Conservation (phyloP, 2,888 invertebrate species). For the Drosophila prolongata region DNA sequence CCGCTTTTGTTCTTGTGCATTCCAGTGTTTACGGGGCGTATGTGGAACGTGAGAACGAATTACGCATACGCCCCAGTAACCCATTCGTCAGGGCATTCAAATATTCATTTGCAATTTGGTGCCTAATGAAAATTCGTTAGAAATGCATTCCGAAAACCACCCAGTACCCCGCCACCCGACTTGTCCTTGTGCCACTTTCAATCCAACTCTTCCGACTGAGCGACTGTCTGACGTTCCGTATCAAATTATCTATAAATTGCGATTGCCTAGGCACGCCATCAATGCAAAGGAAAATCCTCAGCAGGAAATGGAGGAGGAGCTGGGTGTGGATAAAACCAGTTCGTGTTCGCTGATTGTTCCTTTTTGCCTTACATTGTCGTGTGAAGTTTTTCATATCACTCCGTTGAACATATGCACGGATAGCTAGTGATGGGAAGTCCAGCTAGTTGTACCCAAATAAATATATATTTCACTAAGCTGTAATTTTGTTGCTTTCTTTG, state of each 20-base stretch:
- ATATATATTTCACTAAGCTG: background rate
- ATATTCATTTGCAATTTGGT: conserved; percentile 59
- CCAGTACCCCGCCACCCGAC: conserved; percentile 44
- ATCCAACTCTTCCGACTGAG: conserved; percentile 33
- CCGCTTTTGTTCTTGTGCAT: conserved; percentile 41
- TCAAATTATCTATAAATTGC: conserved; percentile 76
- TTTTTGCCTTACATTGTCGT: conserved; percentile 48
- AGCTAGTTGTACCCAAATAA: conserved; percentile 3
- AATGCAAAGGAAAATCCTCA: conserved; percentile 43
- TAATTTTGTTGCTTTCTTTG: too few relatives aligned
- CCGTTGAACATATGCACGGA: conserved; percentile 50
- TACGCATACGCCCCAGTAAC: conserved; percentile 47
- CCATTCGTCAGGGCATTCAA: conserved; percentile 25
- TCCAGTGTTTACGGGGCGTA: conserved; percentile 27
- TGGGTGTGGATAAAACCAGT: conserved; percentile 23
- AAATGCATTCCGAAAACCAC: conserved; percentile 66
- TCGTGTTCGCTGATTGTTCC: conserved; percentile 34
- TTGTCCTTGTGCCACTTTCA: conserved; percentile 70
- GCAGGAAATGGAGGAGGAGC: conserved; percentile 7
- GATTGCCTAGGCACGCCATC: conserved; percentile 63
- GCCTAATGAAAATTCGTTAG: conserved; percentile 67
- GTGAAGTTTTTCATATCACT: conserved; percentile 55
- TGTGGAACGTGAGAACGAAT: conserved; percentile 48
- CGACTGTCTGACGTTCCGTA: conserved; percentile 57
- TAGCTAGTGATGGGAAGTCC: conserved; percentile 8